Evolutionary conservation across 2,113 vertebrate species (phyloP).

Genomic region (Bagarius yarrelli): DNA sequence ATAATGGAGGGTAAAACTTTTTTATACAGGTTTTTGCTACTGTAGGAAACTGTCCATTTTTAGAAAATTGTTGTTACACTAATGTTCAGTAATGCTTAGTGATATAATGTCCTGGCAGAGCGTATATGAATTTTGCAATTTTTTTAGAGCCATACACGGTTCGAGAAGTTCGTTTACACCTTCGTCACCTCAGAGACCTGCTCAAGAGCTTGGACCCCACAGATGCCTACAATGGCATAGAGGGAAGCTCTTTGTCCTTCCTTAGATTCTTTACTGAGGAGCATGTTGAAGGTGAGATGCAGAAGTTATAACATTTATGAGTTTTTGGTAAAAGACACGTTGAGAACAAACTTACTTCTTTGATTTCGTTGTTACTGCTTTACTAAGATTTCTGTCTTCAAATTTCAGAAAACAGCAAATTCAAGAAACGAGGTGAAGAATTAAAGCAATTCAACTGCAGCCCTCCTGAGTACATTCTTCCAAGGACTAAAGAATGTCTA

Average conservation of each 20-base stretch:
- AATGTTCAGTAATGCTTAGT: background rate
- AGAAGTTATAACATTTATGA: background rate
- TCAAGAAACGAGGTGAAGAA: slow-evolving; percentile 72
- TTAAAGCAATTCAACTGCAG: slow-evolving; percentile 80
- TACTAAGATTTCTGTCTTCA: background rate
- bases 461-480: slow-evolving; percentile 87
- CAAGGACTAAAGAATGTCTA: slow-evolving; percentile 83
- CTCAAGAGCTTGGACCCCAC: slow-evolving; percentile 90
- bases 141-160: slow-evolving; percentile 84
- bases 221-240: slow-evolving; percentile 89
- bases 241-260: slow-evolving; percentile 90
- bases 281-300: slow-evolving; percentile 68
- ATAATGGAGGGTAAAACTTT: slow-evolving; percentile 85
- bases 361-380: background rate
- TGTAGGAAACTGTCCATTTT: too few species aligned
- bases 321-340: background rate
- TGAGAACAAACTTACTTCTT: background rate
- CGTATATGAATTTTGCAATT: background rate
- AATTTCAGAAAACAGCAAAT: slow-evolving; percentile 72
- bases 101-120: background rate
- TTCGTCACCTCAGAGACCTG: slow-evolving; percentile 88
- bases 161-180: slow-evolving; percentile 89
- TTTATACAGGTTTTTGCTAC: too few species aligned
- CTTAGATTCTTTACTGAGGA: slow-evolving; percentile 84
- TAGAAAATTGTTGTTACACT: background rate